These are phyloP conservation scores for Thaleichthys pacificus DNA, from an alignment of 2,797 vertebrate species.

Conservation along the genomic window DNA sequence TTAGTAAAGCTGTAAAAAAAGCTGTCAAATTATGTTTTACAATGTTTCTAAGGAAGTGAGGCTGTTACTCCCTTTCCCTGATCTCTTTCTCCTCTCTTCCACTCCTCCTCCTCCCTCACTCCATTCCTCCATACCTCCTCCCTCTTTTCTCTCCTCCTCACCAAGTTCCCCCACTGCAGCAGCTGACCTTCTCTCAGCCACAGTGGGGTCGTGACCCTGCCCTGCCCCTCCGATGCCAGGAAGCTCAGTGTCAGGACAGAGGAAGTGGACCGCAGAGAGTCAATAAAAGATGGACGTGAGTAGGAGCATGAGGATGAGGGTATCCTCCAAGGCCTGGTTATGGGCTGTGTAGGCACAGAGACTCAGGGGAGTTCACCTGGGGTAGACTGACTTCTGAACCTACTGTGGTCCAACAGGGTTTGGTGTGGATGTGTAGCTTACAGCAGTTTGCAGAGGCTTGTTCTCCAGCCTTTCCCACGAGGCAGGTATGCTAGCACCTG, in stretches of 20 bases:
- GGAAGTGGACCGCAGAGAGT: conserved; percentile 59
- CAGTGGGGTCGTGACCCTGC: conserved; percentile 75
- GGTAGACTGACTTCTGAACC: no score
- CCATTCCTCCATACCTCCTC: conserved; percentile 31
- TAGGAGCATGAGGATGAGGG: conserved; percentile 68
- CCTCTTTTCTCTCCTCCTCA: background rate
- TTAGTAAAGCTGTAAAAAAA: no score
- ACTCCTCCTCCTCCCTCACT: conserved; percentile 9
- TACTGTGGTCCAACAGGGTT: background rate
- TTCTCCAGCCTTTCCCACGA: background rate
- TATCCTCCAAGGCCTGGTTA: conserved; percentile 48
- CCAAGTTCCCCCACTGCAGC: no score
- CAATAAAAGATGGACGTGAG: conserved; percentile 83
- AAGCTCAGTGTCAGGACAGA: conserved; percentile 22
- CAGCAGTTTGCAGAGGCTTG: background rate
- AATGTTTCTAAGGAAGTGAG: no score
- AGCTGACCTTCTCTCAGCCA: conserved; percentile 52
- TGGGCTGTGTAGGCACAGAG: conserved; percentile 64
- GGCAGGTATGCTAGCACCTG: conserved; percentile 33
- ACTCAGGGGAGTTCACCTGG: background rate
- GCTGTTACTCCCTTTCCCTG: no score
- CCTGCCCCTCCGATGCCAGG: conserved; percentile 56
- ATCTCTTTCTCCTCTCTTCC: background rate
- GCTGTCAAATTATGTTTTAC: no score
- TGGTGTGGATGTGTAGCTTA: background rate